Percentiles rank a stretch among this genome's conserved stretches.
Evolutionary conservation across 2,888 invertebrate genomes (phyloP).

Genomic region (Sphaeridia pumilis): DNA sequence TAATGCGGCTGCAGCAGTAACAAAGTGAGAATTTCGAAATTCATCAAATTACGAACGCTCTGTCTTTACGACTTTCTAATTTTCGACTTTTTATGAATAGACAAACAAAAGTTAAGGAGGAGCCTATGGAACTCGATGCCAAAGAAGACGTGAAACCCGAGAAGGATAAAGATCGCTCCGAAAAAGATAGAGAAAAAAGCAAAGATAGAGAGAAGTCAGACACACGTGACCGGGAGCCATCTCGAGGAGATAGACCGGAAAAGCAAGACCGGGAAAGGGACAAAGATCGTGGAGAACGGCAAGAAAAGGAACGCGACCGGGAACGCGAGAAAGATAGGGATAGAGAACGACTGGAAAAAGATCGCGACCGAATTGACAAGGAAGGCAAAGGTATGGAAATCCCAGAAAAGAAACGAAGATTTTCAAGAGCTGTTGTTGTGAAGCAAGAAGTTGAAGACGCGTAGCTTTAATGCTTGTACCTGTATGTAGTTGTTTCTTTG

Average conservation of each 20-base stretch:
- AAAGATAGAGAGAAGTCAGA: constrained; percentile 1
- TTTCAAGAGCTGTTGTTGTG: too few relatives aligned
- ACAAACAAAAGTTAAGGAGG: constrained; percentile 12
- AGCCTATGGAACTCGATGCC: constrained; percentile 9
- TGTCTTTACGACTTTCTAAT: too few relatives aligned
- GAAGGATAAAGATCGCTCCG: constrained; percentile 4
- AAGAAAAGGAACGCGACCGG: constrained; percentile 1
- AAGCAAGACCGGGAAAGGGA: constrained; percentile 1
- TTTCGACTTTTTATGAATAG: too few relatives aligned
- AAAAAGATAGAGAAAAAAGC: constrained; percentile 4
- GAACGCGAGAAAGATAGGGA: constrained; percentile 9
- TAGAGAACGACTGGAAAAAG: constrained; percentile 7
- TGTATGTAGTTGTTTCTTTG: not conserved
- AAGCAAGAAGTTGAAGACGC: too few relatives aligned
- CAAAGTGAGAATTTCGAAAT: too few relatives aligned
- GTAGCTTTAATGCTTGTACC: too few relatives aligned
- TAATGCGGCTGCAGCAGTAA: too few relatives aligned
- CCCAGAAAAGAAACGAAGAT: constrained; percentile 1
- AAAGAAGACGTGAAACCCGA: constrained; percentile 9
- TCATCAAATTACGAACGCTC: too few relatives aligned
- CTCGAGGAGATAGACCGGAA: constrained; percentile 3
- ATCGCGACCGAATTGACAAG: constrained; percentile 11
- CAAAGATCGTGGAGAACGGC: constrained; percentile 3
- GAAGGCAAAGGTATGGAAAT: constrained; percentile 12
- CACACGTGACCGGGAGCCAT: constrained; percentile 9